Conservation (phyloP, 2,888 invertebrate species). For the Erebia palarica region DNA sequence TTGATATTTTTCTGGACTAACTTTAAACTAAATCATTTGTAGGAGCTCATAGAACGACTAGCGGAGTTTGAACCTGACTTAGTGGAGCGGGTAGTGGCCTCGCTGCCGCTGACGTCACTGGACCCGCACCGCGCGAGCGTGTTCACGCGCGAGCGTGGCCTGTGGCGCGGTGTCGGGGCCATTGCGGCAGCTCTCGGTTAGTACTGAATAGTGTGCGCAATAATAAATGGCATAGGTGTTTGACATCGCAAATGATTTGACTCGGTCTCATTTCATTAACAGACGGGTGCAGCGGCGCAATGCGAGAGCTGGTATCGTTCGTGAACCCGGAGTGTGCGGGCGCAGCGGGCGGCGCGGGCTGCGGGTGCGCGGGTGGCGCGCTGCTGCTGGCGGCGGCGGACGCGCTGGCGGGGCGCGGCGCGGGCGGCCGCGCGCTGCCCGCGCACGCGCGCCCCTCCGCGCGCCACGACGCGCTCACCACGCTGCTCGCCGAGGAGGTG, state of each 20-base stretch:
- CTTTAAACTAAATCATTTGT: neutral
- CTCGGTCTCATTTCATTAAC: neutral
- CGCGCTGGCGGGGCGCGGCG: slow-evolving; percentile 88
- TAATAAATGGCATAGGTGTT: too few relatives aligned
- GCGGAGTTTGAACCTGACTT: slow-evolving; percentile 84
- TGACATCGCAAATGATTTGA: neutral
- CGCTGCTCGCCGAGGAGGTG: slow-evolving; percentile 61
- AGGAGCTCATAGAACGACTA: slow-evolving; percentile 85
- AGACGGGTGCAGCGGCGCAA: slow-evolving; percentile 77
- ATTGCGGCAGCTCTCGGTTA: slow-evolving; percentile 59
- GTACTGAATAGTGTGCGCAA: neutral
- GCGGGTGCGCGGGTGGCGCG: slow-evolving; percentile 85
- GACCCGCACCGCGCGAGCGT: slow-evolving; percentile 76
- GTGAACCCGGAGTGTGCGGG: slow-evolving; percentile 54
- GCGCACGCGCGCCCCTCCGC: slow-evolving; percentile 81
- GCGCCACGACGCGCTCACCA: slow-evolving; percentile 81
- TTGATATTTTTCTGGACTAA: too few relatives aligned
- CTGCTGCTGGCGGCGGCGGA: slow-evolving; percentile 88
- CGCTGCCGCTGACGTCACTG: slow-evolving; percentile 67
- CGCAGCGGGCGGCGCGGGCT: slow-evolving; percentile 41
- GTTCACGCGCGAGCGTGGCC: slow-evolving; percentile 60
- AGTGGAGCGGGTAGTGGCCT: slow-evolving; percentile 86
- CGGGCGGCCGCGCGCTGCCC: slow-evolving; percentile 85
- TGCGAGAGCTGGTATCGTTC: slow-evolving; percentile 84
- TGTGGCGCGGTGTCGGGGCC: slow-evolving; percentile 74